phyloP scores from a whole-genome alignment of 1,140 invertebrate genomes.

The Drosophila erecta region DNA sequence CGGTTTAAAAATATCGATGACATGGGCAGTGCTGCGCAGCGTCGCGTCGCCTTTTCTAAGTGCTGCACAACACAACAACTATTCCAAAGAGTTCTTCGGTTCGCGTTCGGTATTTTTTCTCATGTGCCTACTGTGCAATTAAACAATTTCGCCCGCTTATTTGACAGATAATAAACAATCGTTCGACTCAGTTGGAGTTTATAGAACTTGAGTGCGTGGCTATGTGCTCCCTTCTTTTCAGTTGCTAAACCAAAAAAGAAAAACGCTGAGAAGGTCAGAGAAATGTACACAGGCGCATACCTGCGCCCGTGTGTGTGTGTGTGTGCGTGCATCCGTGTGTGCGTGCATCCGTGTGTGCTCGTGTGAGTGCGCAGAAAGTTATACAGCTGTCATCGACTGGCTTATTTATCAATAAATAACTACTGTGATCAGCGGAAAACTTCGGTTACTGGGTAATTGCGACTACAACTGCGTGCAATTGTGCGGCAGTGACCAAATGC shows the following conservation, averaged over 20 bases:
- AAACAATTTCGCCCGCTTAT: conserved; percentile 21
- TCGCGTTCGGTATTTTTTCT: conserved; percentile 4
- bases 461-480: not conserved
- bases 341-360: conserved; percentile 2
- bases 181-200: no score
- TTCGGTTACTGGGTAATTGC: conserved; percentile 38
- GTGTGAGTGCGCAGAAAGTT: conserved; percentile 59
- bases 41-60: not conserved
- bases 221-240: conserved; percentile 11
- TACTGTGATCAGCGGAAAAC: conserved; percentile 50
- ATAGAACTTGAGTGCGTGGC: conserved; percentile 13
- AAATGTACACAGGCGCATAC: conserved; percentile 65
- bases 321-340: conserved; percentile 22
- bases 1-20: conserved; percentile 17
- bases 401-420: conserved; percentile 54
- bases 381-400: conserved; percentile 39
- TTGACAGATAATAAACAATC: conserved; percentile 1
- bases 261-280: conserved; percentile 65
- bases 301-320: conserved; percentile 35
- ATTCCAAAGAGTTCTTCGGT: conserved; percentile 28
- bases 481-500: not conserved
- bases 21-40: conserved; percentile 7
- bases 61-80: conserved; percentile 34
- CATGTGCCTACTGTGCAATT: conserved; percentile 25
- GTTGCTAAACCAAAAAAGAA: conserved; percentile 1